Evolutionary conservation across 2,888 invertebrate species (phyloP), one percentile per base, ranked within the genome.

Genomic region (Thera britannica): DNA sequence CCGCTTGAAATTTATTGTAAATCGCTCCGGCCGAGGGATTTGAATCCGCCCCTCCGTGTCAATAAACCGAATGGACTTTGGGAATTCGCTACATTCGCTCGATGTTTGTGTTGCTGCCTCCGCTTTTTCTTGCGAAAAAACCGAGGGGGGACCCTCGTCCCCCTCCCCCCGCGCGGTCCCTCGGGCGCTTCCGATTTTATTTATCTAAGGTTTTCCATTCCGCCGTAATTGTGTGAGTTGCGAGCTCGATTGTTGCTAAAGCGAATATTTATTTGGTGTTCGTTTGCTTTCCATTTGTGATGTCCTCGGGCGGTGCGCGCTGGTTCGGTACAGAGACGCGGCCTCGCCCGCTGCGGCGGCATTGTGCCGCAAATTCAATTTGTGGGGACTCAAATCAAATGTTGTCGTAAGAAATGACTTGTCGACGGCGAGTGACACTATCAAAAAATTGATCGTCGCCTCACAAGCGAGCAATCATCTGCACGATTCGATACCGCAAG

Each of bases 181-280:
- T 71, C 77, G 83, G 83, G 83, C 86, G 83, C 87, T 89, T 90
- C 90, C 89, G 87, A 90, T 90, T 92, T 90, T 92, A 90, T 93
- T 93, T 92, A 90, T 89, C 88, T 89, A 91, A 90, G 88, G 91
- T 92, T 92, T 92, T 93, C 92, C 90, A 92, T 92, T 90, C 82
- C 85, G 81, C 76, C 84, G 93, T 92, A 92, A 91, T 91, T 92
- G 92, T 90, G 90, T 90, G 90, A 90, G 90, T 90, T 90, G 87
- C 85, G 89, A 88, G 87, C 83, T 84, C 89, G 87, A 90, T 90
- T 90, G 91, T 92, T 86, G 89, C 90, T 88, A 89, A 87, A 92
- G 88, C 90, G 92, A 92, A 93, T 93, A 92, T 93, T 93, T 92
- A 92, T 93, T 92, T 87, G 90, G 89, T 85, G 74, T 84, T 83